Evolutionary conservation across 1,140 invertebrate species (phyloP), one percentile per base, ranked within the genome.

Genomic region (Drosophila oshimai): DNA sequence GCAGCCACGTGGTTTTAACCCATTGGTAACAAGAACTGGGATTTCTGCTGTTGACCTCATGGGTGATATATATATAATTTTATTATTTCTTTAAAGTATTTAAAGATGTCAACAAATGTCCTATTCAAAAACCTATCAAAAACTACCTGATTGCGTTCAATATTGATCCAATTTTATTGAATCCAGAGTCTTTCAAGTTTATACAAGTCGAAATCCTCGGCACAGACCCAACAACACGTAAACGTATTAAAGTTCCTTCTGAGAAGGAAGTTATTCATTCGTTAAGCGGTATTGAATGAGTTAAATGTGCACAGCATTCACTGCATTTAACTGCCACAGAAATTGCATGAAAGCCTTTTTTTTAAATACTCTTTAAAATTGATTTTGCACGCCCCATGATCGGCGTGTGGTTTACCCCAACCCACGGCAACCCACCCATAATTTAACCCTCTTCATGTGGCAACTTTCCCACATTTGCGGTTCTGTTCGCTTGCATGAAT

Each of bases 281-380:
- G 10, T 12, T 42, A 1, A 26, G 12, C 12, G 0, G 12, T 0
- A 2, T 7, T 9, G 12, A 9, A 6, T 13, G 22, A 37, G 58
- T 60, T 39, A 60, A 57, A 17, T 9, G 13, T 54, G 42, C 41
- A 58, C n/a, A n/a, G n/a, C n/a, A 61, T 83, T 77, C 57, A 47
- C 58, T 60, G 57, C 55, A 80, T 60, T 74, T 87, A 87, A 87
- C 77, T 87, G 76, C 81, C 73, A 72, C 76, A 67, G 69, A 87
- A 74, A 73, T 34, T 42, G 58, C 57, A 76, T 80, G 80, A 79
- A 87, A 76, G 81, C 68, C 57, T 42, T 81, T 81, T 88, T 87
- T 87, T 87, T 87, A 62, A 87, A 87, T 81, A 70, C 73, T 36
- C 81, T 87, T 87, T 76, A 65, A 87, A 87, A 87, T 87, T 81